Percentiles rank a stretch among this genome's conserved stretches.
Conservation (phyloP, 2,888 invertebrate genomes). For the Acanthosepion lycidas region DNA sequence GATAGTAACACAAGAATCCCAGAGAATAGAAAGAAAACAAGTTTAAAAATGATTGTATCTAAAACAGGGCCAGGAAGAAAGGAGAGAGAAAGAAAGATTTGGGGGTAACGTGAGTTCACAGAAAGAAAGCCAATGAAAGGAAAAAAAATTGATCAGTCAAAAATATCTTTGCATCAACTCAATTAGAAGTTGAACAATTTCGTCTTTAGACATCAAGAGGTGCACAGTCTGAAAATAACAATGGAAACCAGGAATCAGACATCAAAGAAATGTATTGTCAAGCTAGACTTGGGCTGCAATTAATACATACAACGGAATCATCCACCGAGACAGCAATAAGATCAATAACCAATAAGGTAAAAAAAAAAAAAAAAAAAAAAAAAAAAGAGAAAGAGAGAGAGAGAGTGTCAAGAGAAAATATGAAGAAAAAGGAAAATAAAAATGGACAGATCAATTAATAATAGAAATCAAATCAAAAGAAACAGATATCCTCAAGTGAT, state of each 20-base stretch:
- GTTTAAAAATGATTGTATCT: neutral
- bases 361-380: neutral
- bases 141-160: neutral
- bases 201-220: neutral
- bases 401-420: neutral
- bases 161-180: constrained; percentile 21
- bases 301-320: neutral
- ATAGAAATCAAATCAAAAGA: neutral
- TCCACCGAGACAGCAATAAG: neutral
- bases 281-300: neutral
- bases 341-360: neutral
- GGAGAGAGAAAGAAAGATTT: neutral
- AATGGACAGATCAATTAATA: neutral
- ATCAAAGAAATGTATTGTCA: neutral
- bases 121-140: neutral
- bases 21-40: neutral
- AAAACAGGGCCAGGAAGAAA: neutral
- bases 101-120: neutral
- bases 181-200: neutral
- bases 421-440: neutral
- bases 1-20: neutral
- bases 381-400: neutral
- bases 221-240: constrained; percentile 1
- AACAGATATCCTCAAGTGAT: neutral
- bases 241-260: constrained; percentile 17